phyloP scores from a whole-genome alignment of 2,888 invertebrate species.

The Eurytoma californica region DNA sequence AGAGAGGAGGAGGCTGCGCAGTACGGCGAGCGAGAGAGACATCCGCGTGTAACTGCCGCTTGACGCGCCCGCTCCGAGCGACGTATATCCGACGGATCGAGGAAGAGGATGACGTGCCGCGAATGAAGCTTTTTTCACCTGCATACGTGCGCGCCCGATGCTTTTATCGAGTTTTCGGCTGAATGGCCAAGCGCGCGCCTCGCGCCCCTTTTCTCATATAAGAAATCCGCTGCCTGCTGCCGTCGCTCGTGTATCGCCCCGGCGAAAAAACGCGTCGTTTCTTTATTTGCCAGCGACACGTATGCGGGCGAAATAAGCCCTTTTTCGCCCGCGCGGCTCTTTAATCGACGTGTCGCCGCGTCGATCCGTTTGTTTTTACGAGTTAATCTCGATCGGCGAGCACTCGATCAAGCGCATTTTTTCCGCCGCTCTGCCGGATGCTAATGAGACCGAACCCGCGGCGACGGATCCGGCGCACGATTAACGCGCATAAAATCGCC shows the following conservation, averaged over 20 bases:
- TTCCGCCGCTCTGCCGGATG: not conserved
- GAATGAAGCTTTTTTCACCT: constrained; percentile 54
- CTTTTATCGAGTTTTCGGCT: constrained; percentile 45
- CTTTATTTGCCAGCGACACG: constrained; percentile 32
- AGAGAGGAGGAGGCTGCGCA: not conserved
- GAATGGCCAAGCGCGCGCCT: constrained; percentile 13
- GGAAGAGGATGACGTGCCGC: constrained; percentile 57
- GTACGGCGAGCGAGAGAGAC: not conserved
- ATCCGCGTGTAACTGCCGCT: constrained; percentile 35
- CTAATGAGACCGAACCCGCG: constrained; percentile 13
- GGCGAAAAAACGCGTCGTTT: constrained; percentile 34
- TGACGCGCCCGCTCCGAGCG: constrained; percentile 46
- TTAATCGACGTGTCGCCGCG: no score
- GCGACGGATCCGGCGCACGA: not conserved
- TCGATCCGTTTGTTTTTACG: not conserved
- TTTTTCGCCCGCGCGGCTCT: no score
- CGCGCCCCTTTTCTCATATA: not conserved
- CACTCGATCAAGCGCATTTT: no score
- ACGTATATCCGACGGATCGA: constrained; percentile 59
- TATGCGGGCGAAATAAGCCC: no score
- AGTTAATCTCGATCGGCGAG: not conserved
- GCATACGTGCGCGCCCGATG: not conserved
- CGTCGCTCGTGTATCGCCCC: constrained; percentile 2
- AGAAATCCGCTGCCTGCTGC: not conserved
- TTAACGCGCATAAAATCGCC: constrained; percentile 19